phyloP scores from a whole-genome alignment of 2,888 invertebrate genomes.

The Dione juno region DNA sequence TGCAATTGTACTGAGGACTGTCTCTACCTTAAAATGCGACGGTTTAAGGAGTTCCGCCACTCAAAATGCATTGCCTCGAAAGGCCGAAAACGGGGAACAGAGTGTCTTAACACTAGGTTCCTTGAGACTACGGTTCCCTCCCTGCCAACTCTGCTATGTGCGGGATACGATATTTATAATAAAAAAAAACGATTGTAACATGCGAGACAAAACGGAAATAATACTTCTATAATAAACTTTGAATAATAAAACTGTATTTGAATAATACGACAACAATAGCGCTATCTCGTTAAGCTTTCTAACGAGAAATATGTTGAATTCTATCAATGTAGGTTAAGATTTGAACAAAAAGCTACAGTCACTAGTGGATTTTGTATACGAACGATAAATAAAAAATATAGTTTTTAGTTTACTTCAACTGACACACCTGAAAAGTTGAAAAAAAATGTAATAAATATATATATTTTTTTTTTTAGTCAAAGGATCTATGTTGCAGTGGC shows the following conservation, averaged over 20 bases:
- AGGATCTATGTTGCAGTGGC: no score
- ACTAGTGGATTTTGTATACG: neutral
- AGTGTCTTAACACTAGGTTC: no score
- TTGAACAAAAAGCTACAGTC: neutral
- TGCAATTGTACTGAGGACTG: no score
- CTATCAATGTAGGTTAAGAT: slow-evolving; percentile 15
- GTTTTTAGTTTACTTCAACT: neutral
- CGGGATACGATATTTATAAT: no score
- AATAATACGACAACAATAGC: slow-evolving; percentile 16
- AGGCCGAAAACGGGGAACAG: no score
- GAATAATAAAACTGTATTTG: slow-evolving; percentile 10
- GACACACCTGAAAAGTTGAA: neutral
- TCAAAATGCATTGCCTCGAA: no score
- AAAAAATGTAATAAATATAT: neutral
- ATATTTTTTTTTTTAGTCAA: no score
- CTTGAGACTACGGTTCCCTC: no score
- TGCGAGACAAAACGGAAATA: slow-evolving; percentile 5
- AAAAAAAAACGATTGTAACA: neutral
- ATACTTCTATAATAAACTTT: slow-evolving; percentile 7
- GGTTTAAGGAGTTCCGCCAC: no score
- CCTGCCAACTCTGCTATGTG: no score
- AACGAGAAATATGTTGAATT: slow-evolving; percentile 1
- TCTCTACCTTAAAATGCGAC: no score
- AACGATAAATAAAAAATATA: neutral
- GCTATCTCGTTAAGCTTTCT: slow-evolving; percentile 8